Conservation (phyloP, 2,888 invertebrate species). For the Deroplatys truncata region DNA sequence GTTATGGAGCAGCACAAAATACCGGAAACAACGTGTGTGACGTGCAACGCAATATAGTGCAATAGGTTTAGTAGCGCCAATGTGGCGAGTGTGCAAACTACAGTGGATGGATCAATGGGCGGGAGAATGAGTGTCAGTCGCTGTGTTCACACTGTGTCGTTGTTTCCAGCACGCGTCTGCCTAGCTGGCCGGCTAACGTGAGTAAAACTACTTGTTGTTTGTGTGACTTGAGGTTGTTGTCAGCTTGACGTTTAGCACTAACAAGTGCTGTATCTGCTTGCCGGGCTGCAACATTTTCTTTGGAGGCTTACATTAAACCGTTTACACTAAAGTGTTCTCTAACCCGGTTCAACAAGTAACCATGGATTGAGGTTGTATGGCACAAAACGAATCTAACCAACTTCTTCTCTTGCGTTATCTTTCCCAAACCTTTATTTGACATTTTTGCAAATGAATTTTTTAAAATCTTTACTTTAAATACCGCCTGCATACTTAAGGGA, state of each 20-base stretch:
- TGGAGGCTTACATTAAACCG: too few species aligned
- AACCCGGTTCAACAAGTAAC: neutral
- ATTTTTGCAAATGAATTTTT: neutral
- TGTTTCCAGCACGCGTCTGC: neutral
- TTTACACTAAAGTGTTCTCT: too few species aligned
- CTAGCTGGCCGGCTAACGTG: neutral
- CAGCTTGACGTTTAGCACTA: neutral
- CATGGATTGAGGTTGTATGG: neutral
- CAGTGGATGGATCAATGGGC: neutral
- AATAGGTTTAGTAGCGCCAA: neutral
- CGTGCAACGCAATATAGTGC: neutral
- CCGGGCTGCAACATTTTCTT: too few species aligned
- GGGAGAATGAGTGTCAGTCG: neutral
- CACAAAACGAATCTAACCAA: neutral
- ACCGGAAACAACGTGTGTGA: neutral
- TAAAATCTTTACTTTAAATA: neutral
- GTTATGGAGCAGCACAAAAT: neutral
- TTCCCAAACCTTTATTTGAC: too few species aligned
- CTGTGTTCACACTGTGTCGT: neutral
- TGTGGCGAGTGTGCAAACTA: neutral
- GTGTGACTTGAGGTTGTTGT: neutral
- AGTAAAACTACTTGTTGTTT: neutral
- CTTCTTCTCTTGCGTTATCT: too few species aligned
- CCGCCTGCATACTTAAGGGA: neutral
- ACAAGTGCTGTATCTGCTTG: neutral